Evolutionary conservation across 1,140 invertebrate species (phyloP).

Genomic region (Meloidogyne chitwoodi): DNA sequence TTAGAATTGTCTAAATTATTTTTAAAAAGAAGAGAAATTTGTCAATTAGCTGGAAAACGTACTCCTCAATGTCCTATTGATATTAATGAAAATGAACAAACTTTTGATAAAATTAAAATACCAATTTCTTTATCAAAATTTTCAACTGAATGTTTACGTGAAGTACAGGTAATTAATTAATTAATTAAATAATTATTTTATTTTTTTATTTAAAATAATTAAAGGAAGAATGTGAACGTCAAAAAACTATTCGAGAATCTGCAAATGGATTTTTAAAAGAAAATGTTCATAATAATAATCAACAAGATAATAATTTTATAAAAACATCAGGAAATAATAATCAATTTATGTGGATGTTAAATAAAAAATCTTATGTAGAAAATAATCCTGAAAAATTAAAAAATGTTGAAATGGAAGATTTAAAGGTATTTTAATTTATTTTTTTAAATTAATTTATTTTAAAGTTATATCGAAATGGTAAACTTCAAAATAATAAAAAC

Average conservation of each 20-base stretch:
- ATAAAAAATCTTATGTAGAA: background rate
- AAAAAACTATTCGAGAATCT: background rate
- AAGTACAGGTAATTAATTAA: constrained; percentile 8
- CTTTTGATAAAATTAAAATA: background rate
- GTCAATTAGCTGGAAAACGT: constrained; percentile 11
- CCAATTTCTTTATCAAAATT: constrained; percentile 11
- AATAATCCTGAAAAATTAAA: background rate
- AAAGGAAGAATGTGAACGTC: constrained; percentile 8
- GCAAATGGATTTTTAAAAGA: constrained; percentile 1
- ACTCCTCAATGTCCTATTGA: constrained; percentile 20
- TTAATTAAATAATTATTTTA: background rate
- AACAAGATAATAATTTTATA: background rate
- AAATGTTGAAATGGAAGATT: background rate
- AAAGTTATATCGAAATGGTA: background rate
- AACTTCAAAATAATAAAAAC: background rate
- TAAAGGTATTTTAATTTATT: background rate
- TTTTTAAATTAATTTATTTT: background rate
- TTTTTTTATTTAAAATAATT: background rate
- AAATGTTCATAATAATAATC: constrained; percentile 3
- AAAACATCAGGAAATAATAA: background rate
- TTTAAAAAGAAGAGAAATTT: constrained; percentile 10
- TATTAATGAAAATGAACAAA: background rate
- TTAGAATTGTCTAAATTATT: background rate
- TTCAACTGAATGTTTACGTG: constrained; percentile 20
- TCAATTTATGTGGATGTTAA: constrained; percentile 5